Conservation (phyloP, 2,113 vertebrate species). For the Chinchilla lanigera region DNA sequence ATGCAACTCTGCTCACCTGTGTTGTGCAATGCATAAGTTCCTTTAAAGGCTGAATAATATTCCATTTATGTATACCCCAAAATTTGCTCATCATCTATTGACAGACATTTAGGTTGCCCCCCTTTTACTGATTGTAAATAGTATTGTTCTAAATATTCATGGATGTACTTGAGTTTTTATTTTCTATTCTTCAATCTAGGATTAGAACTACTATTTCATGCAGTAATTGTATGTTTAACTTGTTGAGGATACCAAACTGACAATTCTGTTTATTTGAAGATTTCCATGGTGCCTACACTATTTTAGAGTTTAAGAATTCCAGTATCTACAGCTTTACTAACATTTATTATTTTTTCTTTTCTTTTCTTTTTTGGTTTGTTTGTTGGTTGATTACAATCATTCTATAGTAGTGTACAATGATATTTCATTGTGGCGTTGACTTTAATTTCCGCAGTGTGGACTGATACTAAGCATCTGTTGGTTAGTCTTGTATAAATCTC, state of each 20-base stretch:
- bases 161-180: neutral
- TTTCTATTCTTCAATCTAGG: neutral
- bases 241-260: neutral
- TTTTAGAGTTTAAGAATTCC: neutral
- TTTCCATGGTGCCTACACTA: neutral
- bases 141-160: fast-evolving
- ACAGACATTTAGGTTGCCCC: fast-evolving
- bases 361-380: neutral
- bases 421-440: neutral
- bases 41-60: neutral
- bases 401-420: no score
- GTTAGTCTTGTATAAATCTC: neutral
- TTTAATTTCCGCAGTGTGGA: neutral
- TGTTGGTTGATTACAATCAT: neutral
- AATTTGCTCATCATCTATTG: no score
- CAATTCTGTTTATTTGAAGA: neutral
- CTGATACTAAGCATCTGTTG: no score
- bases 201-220: neutral
- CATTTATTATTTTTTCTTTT: neutral
- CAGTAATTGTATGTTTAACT: no score
- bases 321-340: no score
- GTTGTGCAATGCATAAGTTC: fast-evolving
- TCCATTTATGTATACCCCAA: fast-evolving
- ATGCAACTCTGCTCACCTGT: fast-evolving
- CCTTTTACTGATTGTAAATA: neutral